Evolutionary conservation across 2,888 invertebrate genomes (phyloP).

Genomic region (Cryptocheilus praepositus): DNA sequence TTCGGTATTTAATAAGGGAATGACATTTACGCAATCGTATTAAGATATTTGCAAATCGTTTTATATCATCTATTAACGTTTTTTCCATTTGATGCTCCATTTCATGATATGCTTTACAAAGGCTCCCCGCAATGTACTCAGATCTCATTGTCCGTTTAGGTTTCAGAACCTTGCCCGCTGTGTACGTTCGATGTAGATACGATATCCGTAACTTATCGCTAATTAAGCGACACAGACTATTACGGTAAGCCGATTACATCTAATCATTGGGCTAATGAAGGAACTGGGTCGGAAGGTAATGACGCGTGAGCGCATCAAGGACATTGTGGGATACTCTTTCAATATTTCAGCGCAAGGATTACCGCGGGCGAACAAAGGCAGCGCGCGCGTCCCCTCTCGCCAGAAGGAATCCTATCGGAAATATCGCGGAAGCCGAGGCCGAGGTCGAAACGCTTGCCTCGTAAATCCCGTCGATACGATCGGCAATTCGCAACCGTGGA

Average conservation of each 20-base stretch:
- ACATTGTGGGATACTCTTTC: conserved; percentile 21
- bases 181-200: no score
- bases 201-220: conserved; percentile 1
- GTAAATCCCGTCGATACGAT: conserved; percentile 46
- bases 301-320: conserved; percentile 20
- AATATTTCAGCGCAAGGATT: conserved; percentile 17
- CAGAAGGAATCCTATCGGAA: neutral
- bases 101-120: no score
- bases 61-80: no score
- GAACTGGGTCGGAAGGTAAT: conserved; percentile 20
- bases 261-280: conserved; percentile 35
- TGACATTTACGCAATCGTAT: no score
- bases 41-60: no score
- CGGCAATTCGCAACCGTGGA: conserved; percentile 16
- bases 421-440: conserved; percentile 17
- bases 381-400: conserved; percentile 17
- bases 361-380: conserved; percentile 29
- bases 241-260: conserved; percentile 33
- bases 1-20: no score
- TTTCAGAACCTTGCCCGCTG: no score
- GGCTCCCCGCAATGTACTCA: no score
- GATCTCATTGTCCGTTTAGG: no score
- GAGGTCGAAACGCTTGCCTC: conserved; percentile 29
- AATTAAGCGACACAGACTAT: conserved; percentile 32
- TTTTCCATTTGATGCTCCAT: no score